Conservation (phyloP, 1,140 invertebrate species). For the Reticulitermes speratus region DNA sequence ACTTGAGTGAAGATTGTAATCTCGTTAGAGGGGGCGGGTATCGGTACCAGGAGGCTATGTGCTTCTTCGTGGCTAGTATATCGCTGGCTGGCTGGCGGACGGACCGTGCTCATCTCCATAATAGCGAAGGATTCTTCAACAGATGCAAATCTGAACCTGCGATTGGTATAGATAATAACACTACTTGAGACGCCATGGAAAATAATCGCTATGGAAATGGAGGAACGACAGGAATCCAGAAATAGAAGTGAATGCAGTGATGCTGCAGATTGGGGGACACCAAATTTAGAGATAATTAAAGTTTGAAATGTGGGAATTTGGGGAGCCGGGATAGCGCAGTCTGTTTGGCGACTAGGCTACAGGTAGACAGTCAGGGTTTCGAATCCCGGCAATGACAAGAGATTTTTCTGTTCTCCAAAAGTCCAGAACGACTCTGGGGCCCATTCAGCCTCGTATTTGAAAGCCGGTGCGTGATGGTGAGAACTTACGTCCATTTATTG, state of each 20-base stretch:
- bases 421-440: too few relatives aligned
- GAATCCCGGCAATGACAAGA: too few relatives aligned
- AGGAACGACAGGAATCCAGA: neutral
- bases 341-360: too few relatives aligned
- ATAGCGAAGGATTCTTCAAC: neutral
- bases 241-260: neutral
- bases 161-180: neutral
- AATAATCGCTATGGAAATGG: neutral
- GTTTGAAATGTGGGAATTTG: neutral
- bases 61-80: too few relatives aligned
- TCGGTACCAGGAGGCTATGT: neutral
- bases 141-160: neutral
- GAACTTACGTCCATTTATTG: too few relatives aligned
- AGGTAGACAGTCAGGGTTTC: too few relatives aligned
- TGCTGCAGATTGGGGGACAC: neutral
- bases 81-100: neutral
- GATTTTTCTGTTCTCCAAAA: too few relatives aligned
- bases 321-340: too few relatives aligned
- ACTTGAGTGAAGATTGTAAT: conserved; percentile 16
- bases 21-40: neutral
- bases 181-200: neutral
- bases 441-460: too few relatives aligned
- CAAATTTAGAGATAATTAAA: neutral
- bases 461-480: too few relatives aligned
- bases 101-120: neutral